These are phyloP conservation scores for Anthopleura xanthogrammica DNA, from an alignment of 92 coral and sea anemone species.

Conservation along the genomic window DNA sequence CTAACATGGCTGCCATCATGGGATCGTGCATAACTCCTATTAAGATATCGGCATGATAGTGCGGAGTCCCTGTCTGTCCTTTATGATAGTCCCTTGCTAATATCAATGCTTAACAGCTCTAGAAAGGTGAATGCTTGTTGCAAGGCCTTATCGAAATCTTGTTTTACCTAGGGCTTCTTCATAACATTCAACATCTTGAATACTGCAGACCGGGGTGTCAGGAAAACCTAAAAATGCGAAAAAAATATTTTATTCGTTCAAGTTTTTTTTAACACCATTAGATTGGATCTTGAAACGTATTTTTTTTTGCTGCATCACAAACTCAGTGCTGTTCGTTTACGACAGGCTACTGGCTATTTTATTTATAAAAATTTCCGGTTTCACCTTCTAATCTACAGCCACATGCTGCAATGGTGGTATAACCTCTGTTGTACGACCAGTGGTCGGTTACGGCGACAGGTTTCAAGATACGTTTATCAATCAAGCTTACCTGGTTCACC, in stretches of 20 bases:
- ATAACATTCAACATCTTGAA: conserved; percentile 5
- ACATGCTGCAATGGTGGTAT: neutral
- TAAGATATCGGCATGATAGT: too few relatives aligned
- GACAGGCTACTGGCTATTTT: neutral
- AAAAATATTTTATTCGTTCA: neutral
- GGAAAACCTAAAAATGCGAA: conserved; percentile 6
- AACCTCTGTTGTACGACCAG: neutral
- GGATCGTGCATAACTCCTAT: too few relatives aligned
- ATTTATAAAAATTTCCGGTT: neutral
- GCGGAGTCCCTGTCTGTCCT: too few relatives aligned
- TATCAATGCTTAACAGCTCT: too few relatives aligned
- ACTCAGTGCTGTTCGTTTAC: neutral
- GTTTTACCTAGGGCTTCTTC: neutral
- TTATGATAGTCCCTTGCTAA: too few relatives aligned
- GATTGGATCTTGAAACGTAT: too few relatives aligned
- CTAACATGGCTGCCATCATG: too few relatives aligned
- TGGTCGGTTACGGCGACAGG: neutral
- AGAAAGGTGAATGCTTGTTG: too few relatives aligned
- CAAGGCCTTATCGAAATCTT: neutral
- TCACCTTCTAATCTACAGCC: neutral
- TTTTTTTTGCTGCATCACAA: too few relatives aligned
- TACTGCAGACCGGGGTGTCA: conserved; percentile 12
- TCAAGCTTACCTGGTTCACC: neutral
- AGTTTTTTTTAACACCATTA: too few relatives aligned
- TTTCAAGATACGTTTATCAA: neutral